A percentile compares a stretch with the other conserved stretches of the same genome.
These are phyloP conservation scores for Malurus alboscapulatus DNA, from an alignment of 2,113 vertebrate species.

Conservation along the genomic window DNA sequence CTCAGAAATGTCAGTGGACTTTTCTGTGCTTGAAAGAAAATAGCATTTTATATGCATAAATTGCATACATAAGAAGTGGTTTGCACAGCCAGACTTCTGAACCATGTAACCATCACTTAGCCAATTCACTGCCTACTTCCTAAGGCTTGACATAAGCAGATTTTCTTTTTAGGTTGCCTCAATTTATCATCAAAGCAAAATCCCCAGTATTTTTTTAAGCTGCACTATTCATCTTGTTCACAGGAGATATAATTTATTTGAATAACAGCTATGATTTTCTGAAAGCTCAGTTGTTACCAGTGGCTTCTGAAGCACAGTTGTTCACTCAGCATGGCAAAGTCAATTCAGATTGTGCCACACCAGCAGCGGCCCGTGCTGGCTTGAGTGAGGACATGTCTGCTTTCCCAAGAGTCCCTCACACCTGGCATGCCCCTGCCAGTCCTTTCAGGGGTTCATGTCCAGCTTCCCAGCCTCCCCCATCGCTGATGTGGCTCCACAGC, in stretches of 20 bases:
- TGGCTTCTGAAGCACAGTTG: neutral
- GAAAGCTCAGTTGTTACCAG: neutral
- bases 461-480: neutral
- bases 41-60: neutral
- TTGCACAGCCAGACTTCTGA: neutral
- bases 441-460: rapidly evolving
- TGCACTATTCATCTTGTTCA: neutral
- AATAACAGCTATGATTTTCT: neutral
- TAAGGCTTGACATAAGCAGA: neutral
- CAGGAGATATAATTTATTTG: neutral
- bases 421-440: rapidly evolving
- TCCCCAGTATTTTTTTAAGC: neutral
- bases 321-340: neutral
- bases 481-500: rapidly evolving
- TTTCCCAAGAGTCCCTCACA: neutral
- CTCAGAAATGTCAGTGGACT: neutral
- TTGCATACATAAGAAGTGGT: neutral
- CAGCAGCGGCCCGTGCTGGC: neutral
- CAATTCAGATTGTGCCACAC: neutral
- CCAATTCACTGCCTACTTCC: neutral
- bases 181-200: neutral
- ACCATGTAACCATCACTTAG: neutral
- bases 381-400: neutral
- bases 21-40: neutral
- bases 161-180: neutral